Evolutionary conservation across 2,888 invertebrate genomes (phyloP).

Genomic region (Rapana venosa): DNA sequence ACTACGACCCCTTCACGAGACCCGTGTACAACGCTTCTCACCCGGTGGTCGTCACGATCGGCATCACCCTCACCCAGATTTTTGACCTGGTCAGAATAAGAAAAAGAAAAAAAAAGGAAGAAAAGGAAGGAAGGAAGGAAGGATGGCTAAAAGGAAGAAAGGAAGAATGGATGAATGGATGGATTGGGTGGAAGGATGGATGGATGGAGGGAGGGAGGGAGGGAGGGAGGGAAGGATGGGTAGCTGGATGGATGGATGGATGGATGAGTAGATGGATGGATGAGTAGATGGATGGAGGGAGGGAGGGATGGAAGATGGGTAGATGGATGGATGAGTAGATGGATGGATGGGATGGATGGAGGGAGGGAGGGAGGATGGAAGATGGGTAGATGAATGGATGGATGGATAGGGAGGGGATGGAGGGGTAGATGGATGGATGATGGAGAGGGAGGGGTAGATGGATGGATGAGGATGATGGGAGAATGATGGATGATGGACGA

Average conservation of each 20-base stretch:
- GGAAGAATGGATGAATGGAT: background rate
- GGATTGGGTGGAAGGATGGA: background rate
- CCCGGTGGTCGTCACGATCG: constrained; percentile 71
- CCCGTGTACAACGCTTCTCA: constrained; percentile 75
- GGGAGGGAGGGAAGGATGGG: too few species aligned
- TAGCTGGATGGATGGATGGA: background rate
- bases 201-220: background rate
- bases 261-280: background rate
- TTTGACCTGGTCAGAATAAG: constrained; percentile 72
- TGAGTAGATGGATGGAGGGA: background rate
- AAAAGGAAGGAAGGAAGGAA: background rate
- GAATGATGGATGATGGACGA: background rate
- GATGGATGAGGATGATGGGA: background rate
- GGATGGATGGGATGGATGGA: background rate
- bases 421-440: background rate
- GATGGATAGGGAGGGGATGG: background rate
- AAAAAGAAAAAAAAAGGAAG: background rate
- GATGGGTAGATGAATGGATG: background rate
- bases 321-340: background rate
- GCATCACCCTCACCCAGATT: constrained; percentile 75
- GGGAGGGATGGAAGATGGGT: too few species aligned
- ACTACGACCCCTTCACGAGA: constrained; percentile 71
- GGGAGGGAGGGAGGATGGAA: background rate
- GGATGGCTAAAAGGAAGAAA: background rate
- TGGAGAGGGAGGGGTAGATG: background rate